A percentile compares a stretch with the other conserved stretches of the same genome.
Conservation (phyloP, 2,797 vertebrate species). For the Leuciscus waleckii region DNA sequence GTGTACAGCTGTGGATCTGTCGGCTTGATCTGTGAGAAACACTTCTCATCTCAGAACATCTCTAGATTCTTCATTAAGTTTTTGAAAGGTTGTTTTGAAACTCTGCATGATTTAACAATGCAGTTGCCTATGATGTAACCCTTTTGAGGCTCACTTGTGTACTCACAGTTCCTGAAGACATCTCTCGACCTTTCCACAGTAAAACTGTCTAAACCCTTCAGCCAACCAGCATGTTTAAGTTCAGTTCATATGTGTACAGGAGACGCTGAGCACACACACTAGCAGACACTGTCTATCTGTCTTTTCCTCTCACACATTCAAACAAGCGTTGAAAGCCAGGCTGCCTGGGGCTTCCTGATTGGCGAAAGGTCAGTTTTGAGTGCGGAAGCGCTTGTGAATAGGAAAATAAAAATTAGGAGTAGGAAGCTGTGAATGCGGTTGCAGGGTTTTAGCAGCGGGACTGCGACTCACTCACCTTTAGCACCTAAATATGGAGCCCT, state of each 20-base stretch:
- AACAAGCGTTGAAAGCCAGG: constrained; percentile 30
- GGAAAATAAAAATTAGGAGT: constrained; percentile 48
- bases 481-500: constrained; percentile 37
- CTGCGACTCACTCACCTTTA: constrained; percentile 21
- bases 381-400: constrained; percentile 10
- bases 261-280: constrained; percentile 18
- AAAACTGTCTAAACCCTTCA: constrained; percentile 31
- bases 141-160: constrained; percentile 14
- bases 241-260: neutral
- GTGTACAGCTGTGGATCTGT: constrained; percentile 23
- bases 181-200: constrained; percentile 14
- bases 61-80: neutral
- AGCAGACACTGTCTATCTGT: neutral
- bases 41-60: constrained; percentile 13
- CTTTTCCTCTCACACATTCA: neutral
- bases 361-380: constrained; percentile 47
- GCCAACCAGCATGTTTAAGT: neutral
- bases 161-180: neutral
- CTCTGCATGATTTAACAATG: neutral
- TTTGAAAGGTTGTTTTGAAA: constrained; percentile 6
- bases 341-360: constrained; percentile 37
- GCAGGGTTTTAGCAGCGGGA: constrained; percentile 33
- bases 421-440: constrained; percentile 25
- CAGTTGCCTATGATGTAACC: neutral
- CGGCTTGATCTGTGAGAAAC: neutral